These are phyloP conservation scores for Pelusios castaneus DNA, from an alignment of 2,113 vertebrate species.

Conservation along the genomic window DNA sequence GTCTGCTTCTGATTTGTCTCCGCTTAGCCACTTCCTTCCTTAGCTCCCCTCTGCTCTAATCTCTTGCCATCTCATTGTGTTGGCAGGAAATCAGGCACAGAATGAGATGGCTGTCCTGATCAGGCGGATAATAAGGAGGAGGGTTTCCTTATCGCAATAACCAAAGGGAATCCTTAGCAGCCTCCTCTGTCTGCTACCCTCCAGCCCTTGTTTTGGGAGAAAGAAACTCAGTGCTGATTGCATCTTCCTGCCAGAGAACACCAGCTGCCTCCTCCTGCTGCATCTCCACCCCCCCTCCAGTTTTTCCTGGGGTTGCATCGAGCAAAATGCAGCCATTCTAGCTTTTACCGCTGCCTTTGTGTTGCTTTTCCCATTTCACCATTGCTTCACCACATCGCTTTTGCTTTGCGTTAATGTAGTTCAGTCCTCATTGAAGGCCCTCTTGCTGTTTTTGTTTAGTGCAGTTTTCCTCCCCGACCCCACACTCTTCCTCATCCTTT, in stretches of 20 bases:
- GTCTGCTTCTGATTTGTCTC: fast-evolving
- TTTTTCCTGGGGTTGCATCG: neutral
- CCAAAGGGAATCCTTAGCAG: neutral
- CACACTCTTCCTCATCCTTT: neutral
- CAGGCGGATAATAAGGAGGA: neutral
- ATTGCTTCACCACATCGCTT: neutral
- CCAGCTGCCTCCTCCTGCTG: neutral
- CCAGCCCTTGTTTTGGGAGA: neutral
- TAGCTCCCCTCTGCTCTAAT: neutral
- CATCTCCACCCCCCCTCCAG: neutral
- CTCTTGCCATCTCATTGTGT: fast-evolving
- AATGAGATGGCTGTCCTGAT: neutral
- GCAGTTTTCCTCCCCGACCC: neutral
- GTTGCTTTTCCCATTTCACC: neutral
- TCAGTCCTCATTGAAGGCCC: neutral
- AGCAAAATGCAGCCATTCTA: neutral
- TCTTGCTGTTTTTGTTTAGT: neutral
- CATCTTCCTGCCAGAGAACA: neutral
- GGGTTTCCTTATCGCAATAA: neutral
- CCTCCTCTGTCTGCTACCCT: neutral
- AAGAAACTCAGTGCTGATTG: neutral
- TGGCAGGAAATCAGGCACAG: neutral
- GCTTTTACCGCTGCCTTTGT: neutral
- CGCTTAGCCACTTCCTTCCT: neutral
- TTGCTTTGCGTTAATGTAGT: neutral